These are phyloP conservation scores for Thalassoma bifasciatum DNA, from an alignment of 2,113 vertebrate genomes.

Conservation along the genomic window DNA sequence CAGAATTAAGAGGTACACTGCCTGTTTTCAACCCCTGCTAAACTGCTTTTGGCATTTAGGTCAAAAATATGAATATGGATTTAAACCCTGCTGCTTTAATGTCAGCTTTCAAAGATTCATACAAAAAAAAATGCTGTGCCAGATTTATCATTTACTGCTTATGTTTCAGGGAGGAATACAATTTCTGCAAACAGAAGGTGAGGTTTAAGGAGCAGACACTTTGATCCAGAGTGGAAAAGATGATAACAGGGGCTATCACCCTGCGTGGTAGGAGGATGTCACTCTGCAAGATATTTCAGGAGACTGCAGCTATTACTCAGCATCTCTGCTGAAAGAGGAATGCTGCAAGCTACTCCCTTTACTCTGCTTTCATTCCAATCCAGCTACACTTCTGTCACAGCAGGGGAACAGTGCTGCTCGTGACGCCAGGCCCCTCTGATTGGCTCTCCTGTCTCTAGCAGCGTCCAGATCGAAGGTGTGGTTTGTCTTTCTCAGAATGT, in stretches of 20 bases:
- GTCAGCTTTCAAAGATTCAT: constrained; percentile 16
- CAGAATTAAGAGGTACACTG: constrained; percentile 8
- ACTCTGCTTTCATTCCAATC: constrained; percentile 33
- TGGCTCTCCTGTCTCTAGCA: constrained; percentile 60
- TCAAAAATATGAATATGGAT: constrained; percentile 47
- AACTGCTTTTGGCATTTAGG: constrained; percentile 38
- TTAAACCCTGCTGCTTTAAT: constrained; percentile 21
- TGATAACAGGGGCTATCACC: constrained; percentile 34
- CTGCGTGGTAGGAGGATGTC: constrained; percentile 33
- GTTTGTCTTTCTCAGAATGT: constrained; percentile 76
- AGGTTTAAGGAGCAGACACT: constrained; percentile 36
- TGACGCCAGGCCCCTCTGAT: constrained; percentile 55
- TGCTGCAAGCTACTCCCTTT: constrained; percentile 29
- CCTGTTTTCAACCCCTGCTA: constrained; percentile 12
- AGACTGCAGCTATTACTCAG: constrained; percentile 56
- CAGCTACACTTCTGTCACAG: constrained; percentile 37
- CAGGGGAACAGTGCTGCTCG: constrained; percentile 33
- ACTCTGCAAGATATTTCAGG: constrained; percentile 27
- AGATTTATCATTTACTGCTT: constrained; percentile 25
- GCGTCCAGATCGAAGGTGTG: constrained; percentile 54
- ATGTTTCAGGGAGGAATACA: constrained; percentile 28
- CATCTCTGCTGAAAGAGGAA: constrained; percentile 47
- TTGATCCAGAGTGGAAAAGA: constrained; percentile 60
- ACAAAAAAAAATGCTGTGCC: constrained; percentile 13
- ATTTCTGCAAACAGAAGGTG: constrained; percentile 20